Conservation (phyloP, 1,140 invertebrate species). For the Drosophila melanica region DNA sequence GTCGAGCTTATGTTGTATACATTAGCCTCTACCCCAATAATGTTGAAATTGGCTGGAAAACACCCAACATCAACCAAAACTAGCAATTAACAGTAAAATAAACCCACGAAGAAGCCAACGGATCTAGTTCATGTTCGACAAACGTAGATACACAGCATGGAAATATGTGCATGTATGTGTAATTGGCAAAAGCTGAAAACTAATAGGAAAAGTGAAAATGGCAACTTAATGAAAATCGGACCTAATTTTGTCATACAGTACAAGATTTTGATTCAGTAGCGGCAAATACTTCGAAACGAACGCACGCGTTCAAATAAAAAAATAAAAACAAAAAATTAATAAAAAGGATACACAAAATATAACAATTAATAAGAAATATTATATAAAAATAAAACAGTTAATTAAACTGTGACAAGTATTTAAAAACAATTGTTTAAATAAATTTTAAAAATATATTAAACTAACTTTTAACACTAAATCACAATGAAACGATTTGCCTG, state of each 20-base stretch:
- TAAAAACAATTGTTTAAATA: background rate
- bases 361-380: background rate
- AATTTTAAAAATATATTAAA: background rate
- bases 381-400: background rate
- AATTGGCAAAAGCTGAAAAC: slow-evolving; percentile 12
- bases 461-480: background rate
- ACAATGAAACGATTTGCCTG: slow-evolving; percentile 78
- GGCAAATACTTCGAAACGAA: slow-evolving; percentile 48
- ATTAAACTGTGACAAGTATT: no score
- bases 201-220: slow-evolving; percentile 29
- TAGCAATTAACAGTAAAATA: slow-evolving; percentile 7
- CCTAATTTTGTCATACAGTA: slow-evolving; percentile 50
- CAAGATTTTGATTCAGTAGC: slow-evolving; percentile 55
- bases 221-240: slow-evolving; percentile 54
- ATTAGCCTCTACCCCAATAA: slow-evolving; percentile 67
- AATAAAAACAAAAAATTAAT: slow-evolving; percentile 6
- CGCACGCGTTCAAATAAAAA: slow-evolving; percentile 39
- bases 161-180: no score
- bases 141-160: background rate
- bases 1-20: slow-evolving; percentile 30
- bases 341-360: background rate
- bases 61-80: background rate
- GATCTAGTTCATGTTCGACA: slow-evolving; percentile 45
- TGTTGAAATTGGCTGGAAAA: slow-evolving; percentile 3
- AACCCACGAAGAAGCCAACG: slow-evolving; percentile 22